These are phyloP conservation scores for Leucozona laternaria DNA, from an alignment of 2,888 invertebrate species.

Conservation along the genomic window DNA sequence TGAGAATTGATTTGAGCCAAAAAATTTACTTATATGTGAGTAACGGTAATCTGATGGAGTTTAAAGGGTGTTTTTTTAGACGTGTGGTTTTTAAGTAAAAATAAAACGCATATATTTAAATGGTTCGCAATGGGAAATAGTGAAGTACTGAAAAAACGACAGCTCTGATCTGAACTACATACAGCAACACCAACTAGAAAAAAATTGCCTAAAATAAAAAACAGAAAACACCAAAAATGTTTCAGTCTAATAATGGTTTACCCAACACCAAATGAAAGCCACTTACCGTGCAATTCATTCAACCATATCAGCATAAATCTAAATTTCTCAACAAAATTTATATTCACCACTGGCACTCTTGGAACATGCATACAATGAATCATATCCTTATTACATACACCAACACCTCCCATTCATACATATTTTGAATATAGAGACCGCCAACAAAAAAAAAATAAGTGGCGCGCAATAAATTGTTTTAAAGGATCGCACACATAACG, in stretches of 20 bases:
- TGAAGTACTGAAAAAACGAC: background rate
- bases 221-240: constrained; percentile 6
- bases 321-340: constrained; percentile 69
- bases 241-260: constrained; percentile 49
- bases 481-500: constrained; percentile 58
- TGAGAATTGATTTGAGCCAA: too few species aligned
- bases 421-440: background rate
- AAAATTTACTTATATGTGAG: too few species aligned
- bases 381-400: constrained; percentile 72
- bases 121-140: too few species aligned
- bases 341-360: constrained; percentile 61
- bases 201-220: background rate
- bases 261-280: constrained; percentile 69
- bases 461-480: constrained; percentile 60
- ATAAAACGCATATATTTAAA: too few species aligned
- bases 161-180: background rate
- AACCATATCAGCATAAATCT: constrained; percentile 72
- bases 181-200: background rate
- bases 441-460: constrained; percentile 13
- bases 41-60: too few species aligned
- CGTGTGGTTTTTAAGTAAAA: too few species aligned
- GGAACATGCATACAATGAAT: constrained; percentile 71
- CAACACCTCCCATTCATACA: constrained; percentile 52
- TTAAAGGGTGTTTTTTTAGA: too few species aligned
- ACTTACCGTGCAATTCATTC: constrained; percentile 74